Evolutionary conservation across 2,113 vertebrate genomes (phyloP).

Genomic region (Xiphorhynchus elegans): DNA sequence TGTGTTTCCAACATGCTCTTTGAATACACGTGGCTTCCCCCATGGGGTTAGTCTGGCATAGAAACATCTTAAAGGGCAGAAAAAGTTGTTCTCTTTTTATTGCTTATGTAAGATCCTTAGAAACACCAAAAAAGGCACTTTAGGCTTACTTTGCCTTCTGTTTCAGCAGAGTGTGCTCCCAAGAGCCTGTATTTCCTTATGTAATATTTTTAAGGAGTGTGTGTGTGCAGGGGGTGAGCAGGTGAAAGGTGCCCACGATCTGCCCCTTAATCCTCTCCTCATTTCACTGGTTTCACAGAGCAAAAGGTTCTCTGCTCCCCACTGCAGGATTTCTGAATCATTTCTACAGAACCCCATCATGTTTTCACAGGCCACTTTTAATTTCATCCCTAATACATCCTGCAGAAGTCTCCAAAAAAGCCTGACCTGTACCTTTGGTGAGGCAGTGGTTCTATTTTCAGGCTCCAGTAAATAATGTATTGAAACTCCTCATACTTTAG

Average conservation of each 20-base stretch:
- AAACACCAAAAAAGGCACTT: neutral
- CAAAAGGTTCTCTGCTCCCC: neutral
- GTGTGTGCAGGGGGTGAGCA: neutral
- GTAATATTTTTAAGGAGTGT: neutral
- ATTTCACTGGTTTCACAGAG: neutral
- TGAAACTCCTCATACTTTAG: neutral
- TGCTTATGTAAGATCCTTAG: neutral
- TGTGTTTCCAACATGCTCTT: neutral
- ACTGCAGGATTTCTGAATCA: neutral
- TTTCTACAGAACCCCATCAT: neutral
- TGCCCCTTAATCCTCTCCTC: neutral
- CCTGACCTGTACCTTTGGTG: neutral
- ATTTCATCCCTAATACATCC: neutral
- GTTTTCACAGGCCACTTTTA: neutral
- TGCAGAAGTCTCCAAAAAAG: neutral
- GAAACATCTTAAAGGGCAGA: neutral
- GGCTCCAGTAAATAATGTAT: neutral
- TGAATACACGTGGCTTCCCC: neutral
- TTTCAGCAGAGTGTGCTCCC: neutral
- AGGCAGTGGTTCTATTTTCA: neutral
- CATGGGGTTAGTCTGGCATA: neutral
- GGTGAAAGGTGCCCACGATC: neutral
- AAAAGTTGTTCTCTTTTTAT: neutral
- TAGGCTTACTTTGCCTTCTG: neutral
- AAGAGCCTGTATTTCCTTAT: neutral